A percentile compares a stretch with the other conserved stretches of the same genome.
Evolutionary conservation across 2,797 vertebrate genomes (phyloP).

Genomic region (Tachyglossus aculeatus): DNA sequence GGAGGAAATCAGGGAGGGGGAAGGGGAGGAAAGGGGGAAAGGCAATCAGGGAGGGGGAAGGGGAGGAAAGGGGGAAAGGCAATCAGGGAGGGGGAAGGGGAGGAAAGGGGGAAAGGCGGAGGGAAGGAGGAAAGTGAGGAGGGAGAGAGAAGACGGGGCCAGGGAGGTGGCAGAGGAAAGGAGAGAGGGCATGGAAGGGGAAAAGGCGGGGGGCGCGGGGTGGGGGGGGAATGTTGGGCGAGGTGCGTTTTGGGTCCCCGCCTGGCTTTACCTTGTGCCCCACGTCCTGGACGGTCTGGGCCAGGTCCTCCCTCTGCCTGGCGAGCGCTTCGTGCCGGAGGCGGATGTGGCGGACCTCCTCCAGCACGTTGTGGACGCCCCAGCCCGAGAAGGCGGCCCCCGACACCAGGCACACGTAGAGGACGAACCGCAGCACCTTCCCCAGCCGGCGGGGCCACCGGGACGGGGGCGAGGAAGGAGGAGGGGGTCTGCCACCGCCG

Average conservation of each 20-base stretch:
- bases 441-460: slow-evolving; percentile 48
- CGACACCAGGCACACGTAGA: slow-evolving; percentile 54
- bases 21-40: neutral
- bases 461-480: slow-evolving; percentile 25
- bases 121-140: neutral
- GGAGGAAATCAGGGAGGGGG: neutral
- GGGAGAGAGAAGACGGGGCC: neutral
- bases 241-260: too few species aligned
- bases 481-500: slow-evolving; percentile 11
- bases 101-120: too few species aligned
- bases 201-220: neutral
- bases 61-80: neutral
- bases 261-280: slow-evolving; percentile 67
- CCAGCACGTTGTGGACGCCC: slow-evolving; percentile 67
- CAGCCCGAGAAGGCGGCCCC: slow-evolving; percentile 62
- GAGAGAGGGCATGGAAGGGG: too few species aligned
- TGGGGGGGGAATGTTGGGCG: neutral
- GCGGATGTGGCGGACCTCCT: slow-evolving; percentile 68
- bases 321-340: slow-evolving; percentile 65
- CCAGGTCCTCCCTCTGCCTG: slow-evolving; percentile 67
- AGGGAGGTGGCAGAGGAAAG: neutral
- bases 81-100: too few species aligned
- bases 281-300: slow-evolving; percentile 58
- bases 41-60: neutral
- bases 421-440: slow-evolving; percentile 45